Evolutionary conservation across 1,140 invertebrate genomes (phyloP), one percentile per base, ranked within the genome.

Genomic region (Drosophila santomea): DNA sequence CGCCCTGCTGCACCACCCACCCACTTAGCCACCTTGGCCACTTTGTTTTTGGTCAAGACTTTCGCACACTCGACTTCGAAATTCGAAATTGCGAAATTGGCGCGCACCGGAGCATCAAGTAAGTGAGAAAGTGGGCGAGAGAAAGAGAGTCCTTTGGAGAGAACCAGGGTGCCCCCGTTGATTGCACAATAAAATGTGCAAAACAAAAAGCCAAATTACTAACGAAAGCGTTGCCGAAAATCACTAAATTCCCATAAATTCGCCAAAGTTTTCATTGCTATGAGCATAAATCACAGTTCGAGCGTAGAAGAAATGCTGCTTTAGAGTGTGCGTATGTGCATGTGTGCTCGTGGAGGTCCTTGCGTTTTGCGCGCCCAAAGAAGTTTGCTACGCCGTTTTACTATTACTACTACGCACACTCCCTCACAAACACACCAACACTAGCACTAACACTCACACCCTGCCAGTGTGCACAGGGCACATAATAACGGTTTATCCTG

Each of bases 401-500:
- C 81, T 85, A 86, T 85, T 82, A 86, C 82, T 86, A 86, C 78
- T 86, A 85, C 82, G 78, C 82, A 86, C 82, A 66, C 82, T 78
- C 78, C 45, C 74, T 57, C 78, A 44, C 50, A 55, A 38, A 78
- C 59, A 59, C 48, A 48, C 58, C 45, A 15, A 36, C 67, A 43
- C 47, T 15, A n/a, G 12, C 35, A 44, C 48, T 44, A 32, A 58
- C 48, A 48, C 62, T 32, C 11, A 32, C 73, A 41, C 47, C 17
- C 17, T 17, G 17, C 17, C 17, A 17, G 17, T 17, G 17, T 17
- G 23, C 61, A 38, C 51, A 76, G 68, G 45, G 80, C 74, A 78
- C 63, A 85, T 85, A 85, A 85, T 85, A 85, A 85, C 81, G 82
- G 81, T 62, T 85, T 78, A 85, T 69, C 78, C 68, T 85, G 81